phyloP scores from a whole-genome alignment of 2,888 invertebrate genomes.

The Drosophila leonis region DNA sequence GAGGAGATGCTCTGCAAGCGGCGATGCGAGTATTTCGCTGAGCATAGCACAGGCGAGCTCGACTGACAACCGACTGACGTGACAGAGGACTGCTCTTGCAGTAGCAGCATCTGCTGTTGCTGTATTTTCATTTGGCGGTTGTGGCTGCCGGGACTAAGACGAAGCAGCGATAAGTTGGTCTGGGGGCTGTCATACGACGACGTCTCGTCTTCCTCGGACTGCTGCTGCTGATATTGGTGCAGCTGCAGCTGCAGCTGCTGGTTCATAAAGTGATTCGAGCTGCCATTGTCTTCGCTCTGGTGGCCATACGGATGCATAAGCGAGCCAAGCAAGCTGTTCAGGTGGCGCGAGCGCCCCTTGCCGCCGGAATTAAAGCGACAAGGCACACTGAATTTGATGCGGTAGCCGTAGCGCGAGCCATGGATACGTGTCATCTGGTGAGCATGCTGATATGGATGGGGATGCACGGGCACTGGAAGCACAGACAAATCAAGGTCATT shows the following conservation, averaged over 20 bases:
- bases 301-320: not conserved
- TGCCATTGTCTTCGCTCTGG: conserved; percentile 6
- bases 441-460: conserved; percentile 21
- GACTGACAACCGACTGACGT: not conserved
- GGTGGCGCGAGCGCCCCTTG: conserved; percentile 21
- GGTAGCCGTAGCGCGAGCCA: conserved; percentile 27
- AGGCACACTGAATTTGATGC: conserved; percentile 26
- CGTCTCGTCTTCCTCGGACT: not conserved
- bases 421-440: conserved; percentile 25
- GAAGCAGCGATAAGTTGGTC: not conserved
- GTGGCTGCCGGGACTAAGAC: not conserved
- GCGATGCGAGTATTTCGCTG: not conserved
- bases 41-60: not conserved
- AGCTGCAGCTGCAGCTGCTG: not conserved
- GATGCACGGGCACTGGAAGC: conserved; percentile 38
- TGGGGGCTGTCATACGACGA: no score
- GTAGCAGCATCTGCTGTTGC: not conserved
- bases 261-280: not conserved
- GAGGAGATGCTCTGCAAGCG: not conserved
- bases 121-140: not conserved
- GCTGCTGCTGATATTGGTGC: not conserved
- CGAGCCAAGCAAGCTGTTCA: not conserved
- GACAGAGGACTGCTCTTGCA: not conserved
- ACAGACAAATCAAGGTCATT: not conserved
- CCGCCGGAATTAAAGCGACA: conserved; percentile 31